Conservation (phyloP, 2,888 invertebrate species). For the Xestobium rufovillosum region DNA sequence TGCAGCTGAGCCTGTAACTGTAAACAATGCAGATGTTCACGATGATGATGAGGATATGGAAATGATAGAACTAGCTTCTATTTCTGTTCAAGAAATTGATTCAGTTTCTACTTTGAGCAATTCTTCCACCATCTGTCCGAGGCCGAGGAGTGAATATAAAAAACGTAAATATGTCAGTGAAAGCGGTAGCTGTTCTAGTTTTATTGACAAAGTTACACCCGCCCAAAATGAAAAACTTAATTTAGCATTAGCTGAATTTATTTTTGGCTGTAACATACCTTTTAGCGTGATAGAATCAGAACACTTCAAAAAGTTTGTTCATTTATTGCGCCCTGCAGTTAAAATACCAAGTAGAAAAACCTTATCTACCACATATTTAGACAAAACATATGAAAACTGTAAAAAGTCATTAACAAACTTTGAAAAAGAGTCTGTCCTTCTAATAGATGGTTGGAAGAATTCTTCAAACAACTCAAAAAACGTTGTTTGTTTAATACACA, state of each 20-base stretch:
- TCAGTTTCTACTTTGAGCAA: no score
- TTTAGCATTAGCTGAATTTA: background rate
- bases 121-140: no score
- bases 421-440: background rate
- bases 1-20: no score
- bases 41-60: no score
- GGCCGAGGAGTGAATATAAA: no score
- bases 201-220: background rate
- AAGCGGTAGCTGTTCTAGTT: no score
- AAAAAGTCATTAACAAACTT: background rate
- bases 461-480: background rate
- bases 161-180: no score
- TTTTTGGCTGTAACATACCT: slow-evolving; percentile 1
- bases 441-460: background rate
- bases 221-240: background rate
- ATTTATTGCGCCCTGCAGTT: background rate
- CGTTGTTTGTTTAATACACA: background rate
- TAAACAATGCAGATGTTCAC: no score
- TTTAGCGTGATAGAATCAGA: background rate
- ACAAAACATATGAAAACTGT: background rate
- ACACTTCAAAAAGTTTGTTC: background rate
- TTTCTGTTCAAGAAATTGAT: no score
- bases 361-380: background rate
- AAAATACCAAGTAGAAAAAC: background rate
- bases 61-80: no score